Conservation (phyloP, 2,888 invertebrate genomes). For the Ryuthela nishihirai region DNA sequence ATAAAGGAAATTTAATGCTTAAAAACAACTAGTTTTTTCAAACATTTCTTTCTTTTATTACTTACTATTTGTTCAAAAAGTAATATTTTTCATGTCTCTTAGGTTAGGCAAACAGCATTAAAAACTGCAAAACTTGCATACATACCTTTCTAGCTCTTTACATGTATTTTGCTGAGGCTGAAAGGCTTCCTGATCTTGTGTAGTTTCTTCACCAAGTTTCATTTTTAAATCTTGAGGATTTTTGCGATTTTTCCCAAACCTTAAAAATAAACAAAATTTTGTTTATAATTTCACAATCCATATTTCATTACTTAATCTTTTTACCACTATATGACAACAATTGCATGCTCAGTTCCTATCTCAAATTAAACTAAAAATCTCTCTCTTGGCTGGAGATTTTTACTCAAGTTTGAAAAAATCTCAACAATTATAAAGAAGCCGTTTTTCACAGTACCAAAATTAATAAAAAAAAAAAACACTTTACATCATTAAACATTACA, state of each 20-base stretch:
- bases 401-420: too few relatives aligned
- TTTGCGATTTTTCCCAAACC: constrained; percentile 46
- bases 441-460: background rate
- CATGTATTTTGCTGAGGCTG: background rate
- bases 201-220: constrained; percentile 32
- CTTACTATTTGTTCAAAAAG: too few relatives aligned
- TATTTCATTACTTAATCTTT: too few relatives aligned
- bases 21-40: too few relatives aligned
- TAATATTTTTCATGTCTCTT: too few relatives aligned
- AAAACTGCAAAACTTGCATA: background rate
- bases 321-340: background rate
- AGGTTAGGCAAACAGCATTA: too few relatives aligned
- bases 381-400: background rate
- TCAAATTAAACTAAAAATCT: background rate
- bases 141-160: constrained; percentile 23
- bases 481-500: too few relatives aligned
- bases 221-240: constrained; percentile 43
- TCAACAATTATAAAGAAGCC: background rate
- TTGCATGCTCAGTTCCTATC: background rate
- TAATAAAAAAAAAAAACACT: too few relatives aligned
- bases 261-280: background rate
- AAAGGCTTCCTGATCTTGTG: constrained; percentile 4
- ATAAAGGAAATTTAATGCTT: too few relatives aligned
- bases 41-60: too few relatives aligned
- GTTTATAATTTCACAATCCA: too few relatives aligned